Conservation (phyloP, 2,797 vertebrate species). For the Ctenochaetus hawaiiensis region DNA sequence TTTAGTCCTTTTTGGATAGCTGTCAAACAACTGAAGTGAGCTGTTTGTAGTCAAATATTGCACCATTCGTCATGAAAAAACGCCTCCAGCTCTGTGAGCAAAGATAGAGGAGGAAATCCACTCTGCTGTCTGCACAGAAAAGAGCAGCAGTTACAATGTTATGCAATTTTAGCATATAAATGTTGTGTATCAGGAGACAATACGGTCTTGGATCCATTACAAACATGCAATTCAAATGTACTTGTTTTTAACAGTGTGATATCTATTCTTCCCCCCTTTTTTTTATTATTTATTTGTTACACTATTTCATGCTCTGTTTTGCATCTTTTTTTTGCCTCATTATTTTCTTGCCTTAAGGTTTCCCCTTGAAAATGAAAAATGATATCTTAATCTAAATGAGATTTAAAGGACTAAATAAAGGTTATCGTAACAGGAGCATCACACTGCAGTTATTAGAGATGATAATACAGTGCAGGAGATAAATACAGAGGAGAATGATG, state of each 20-base stretch:
- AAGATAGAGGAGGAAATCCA: conserved; percentile 43
- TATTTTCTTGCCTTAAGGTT: neutral
- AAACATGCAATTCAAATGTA: too few relatives aligned
- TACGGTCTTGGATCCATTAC: too few relatives aligned
- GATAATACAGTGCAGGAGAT: neutral
- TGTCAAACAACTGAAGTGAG: conserved; percentile 17
- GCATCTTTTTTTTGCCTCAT: neutral
- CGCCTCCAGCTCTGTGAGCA: conserved; percentile 27
- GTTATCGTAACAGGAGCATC: conserved; percentile 1
- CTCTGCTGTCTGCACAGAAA: conserved; percentile 18
- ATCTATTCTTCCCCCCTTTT: neutral
- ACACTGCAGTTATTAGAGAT: neutral
- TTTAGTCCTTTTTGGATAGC: neutral
- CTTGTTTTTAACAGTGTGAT: neutral
- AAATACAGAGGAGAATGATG: neutral
- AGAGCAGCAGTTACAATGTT: too few relatives aligned
- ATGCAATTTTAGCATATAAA: too few relatives aligned
- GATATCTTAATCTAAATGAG: neutral
- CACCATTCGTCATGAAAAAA: conserved; percentile 24
- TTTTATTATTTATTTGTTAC: too few relatives aligned
- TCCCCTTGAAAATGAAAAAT: neutral
- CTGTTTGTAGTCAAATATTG: conserved; percentile 42
- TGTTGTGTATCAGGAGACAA: too few relatives aligned
- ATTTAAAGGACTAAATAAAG: conserved; percentile 1
- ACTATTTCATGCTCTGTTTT: neutral